Evolutionary conservation across 2,888 invertebrate species (phyloP).

Genomic region (Tryphoninae sp.): DNA sequence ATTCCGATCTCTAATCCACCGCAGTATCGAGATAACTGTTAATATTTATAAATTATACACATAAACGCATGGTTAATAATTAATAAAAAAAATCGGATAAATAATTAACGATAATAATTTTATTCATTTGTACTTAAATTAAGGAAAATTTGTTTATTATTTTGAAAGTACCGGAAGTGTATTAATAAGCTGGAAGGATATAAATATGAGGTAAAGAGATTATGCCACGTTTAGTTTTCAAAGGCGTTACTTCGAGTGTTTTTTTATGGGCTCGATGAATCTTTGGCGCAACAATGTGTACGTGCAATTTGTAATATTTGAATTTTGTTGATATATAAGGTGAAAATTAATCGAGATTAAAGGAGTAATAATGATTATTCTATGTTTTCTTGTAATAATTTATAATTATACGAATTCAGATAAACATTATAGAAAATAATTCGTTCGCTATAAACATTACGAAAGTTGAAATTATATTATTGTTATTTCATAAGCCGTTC

Average conservation of each 20-base stretch:
- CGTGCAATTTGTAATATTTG: not conserved
- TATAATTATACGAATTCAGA: no score
- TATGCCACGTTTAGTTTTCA: not conserved
- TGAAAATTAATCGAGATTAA: no score
- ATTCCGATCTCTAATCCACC: no score
- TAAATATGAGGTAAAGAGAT: constrained; percentile 29
- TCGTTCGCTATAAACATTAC: not conserved
- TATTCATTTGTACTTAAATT: not conserved
- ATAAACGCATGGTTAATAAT: no score
- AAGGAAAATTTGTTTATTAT: not conserved
- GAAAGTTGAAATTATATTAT: not conserved
- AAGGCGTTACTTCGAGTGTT: not conserved
- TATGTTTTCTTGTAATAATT: no score
- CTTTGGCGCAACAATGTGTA: no score
- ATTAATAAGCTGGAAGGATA: constrained; percentile 39
- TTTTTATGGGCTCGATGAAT: not conserved
- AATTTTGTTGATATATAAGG: no score
- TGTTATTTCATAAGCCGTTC: not conserved
- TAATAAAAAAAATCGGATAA: no score
- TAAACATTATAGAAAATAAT: not conserved
- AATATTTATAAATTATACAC: no score
- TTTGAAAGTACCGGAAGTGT: constrained; percentile 18
- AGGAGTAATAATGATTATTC: not conserved
- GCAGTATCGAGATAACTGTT: no score
- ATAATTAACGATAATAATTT: not conserved